Conservation (phyloP, 2,797 vertebrate species). For the Xenopus petersii region DNA sequence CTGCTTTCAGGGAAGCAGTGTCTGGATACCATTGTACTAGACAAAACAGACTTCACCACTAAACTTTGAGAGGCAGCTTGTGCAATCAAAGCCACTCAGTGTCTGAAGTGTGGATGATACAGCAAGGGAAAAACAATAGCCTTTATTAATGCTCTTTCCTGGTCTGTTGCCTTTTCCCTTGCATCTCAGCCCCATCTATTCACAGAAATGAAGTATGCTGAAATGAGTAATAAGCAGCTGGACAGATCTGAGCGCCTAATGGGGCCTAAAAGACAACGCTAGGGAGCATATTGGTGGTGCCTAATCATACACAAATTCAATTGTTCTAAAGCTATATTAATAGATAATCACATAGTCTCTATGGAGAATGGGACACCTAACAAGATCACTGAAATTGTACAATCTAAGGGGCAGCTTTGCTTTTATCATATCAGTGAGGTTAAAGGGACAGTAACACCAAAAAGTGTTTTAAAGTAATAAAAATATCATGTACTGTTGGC, state of each 20-base stretch:
- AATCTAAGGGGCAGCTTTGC: too few species aligned
- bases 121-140: constrained; percentile 33
- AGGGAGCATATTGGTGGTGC: neutral
- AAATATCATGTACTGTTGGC: too few species aligned
- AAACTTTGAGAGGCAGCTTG: constrained; percentile 32
- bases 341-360: too few species aligned
- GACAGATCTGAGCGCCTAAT: neutral
- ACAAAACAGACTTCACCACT: constrained; percentile 51
- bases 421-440: too few species aligned
- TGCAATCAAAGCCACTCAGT: constrained; percentile 49
- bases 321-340: too few species aligned
- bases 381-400: too few species aligned
- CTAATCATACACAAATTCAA: too few species aligned
- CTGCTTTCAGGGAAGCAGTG: constrained; percentile 38
- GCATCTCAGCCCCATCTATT: neutral
- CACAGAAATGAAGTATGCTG: constrained; percentile 13
- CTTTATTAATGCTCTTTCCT: constrained; percentile 33
- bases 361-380: too few species aligned
- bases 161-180: constrained; percentile 1
- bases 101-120: constrained; percentile 46
- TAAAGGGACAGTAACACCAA: too few species aligned
- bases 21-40: constrained; percentile 51
- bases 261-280: neutral
- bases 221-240: neutral
- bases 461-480: too few species aligned